A percentile compares a stretch with the other conserved stretches of the same genome.
phyloP scores from a whole-genome alignment of 2,113 vertebrate species.

The Mesembrinibis cayennensis region DNA sequence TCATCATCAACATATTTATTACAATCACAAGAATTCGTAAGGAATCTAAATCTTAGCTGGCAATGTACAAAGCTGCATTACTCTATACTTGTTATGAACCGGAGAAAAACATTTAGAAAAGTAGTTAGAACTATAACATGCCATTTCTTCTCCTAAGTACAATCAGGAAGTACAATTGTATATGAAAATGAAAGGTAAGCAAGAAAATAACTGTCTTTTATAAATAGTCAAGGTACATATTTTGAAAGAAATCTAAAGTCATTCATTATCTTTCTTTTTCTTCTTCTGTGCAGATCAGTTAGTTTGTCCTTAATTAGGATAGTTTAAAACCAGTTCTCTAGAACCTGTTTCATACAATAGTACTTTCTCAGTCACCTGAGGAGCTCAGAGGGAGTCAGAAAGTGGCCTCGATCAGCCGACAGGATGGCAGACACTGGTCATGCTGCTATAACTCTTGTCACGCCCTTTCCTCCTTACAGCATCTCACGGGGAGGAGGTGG shows the following conservation, averaged over 20 bases:
- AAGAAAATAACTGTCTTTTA: background rate
- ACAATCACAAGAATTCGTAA: background rate
- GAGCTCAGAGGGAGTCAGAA: background rate
- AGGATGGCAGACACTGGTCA: background rate
- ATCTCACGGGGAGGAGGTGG: constrained; percentile 29
- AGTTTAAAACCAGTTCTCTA: background rate
- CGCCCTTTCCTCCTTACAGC: background rate
- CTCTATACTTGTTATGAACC: background rate
- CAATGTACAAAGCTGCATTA: background rate
- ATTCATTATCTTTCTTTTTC: background rate
- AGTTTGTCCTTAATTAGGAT: background rate
- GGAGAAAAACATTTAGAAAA: background rate
- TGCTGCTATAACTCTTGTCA: background rate
- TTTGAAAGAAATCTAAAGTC: background rate
- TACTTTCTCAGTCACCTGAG: background rate
- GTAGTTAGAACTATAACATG: background rate
- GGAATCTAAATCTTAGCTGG: background rate
- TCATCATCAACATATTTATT: background rate
- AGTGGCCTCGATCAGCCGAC: fast-evolving
- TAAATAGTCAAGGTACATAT: background rate
- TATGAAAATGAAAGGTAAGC: background rate
- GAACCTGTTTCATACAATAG: background rate
- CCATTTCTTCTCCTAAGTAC: background rate
- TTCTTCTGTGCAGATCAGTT: background rate
- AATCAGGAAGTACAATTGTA: background rate